Base-by-base conservation (phyloP, 2,113 vertebrate genomes). In the Carollia perspicillata region DNA sequence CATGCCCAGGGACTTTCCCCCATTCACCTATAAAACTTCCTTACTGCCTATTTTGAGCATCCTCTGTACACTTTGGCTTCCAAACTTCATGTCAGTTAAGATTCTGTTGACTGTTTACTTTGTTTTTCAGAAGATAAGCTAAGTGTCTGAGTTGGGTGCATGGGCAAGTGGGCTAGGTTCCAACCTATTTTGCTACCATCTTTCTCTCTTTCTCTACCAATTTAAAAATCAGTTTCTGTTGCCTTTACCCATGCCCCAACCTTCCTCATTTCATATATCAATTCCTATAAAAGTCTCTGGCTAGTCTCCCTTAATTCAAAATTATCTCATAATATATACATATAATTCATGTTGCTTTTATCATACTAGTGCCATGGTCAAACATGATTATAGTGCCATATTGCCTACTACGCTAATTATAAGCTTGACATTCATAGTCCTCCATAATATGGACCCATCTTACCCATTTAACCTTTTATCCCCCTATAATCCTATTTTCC, bases 321-420 rank as follows among this genome's bases (percentile, higher is more conserved):
- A 81, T 86, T 69, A 72, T 90, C 58, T 93, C 49, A 28, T 80
- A 84, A 47, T 47, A 94, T 91, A 89, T 81, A 30, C 5, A 55
- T 44, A 58, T 63, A 96, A 91, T 66, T 94, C 44, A 75, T 80
- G 55, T 26, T 93, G 40, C 30, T 94, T 94, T 88, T 74, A 87
- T 94, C 77, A 88, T 71, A 88, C 51, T 47, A 74, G 33, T 51
- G 22, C n/a, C 60, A 69, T 71, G 37, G 17, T 51, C 81, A 84
- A 81, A 87, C 44, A 55, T 89, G 35, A n/a, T 93, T 94, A 84
- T 47, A n/a, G 47, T 85, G 58, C 28, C 44, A 79, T 47, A 55
- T 28, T 68, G 49, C 49, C 33, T 35, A 85, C 66, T 77, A 55
- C 69, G 42, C 22, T 75, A 79, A 95, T 35, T 65, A 22, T 72